phyloP scores from a whole-genome alignment of 2,797 vertebrate genomes.

The Pangasius sanitwongsei region DNA sequence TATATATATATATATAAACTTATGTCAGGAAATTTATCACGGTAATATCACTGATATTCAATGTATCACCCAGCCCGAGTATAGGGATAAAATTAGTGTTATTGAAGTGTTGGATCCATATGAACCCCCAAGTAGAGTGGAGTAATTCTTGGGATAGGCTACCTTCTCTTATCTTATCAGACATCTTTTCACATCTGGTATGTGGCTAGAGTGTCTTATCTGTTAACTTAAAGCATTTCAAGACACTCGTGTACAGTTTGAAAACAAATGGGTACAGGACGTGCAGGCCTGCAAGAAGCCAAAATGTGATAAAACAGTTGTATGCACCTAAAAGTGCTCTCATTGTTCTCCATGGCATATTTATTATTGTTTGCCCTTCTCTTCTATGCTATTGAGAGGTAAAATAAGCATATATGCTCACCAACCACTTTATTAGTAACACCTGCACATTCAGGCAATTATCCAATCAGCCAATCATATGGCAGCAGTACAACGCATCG shows the following conservation, averaged over 20 bases:
- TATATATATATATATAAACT: too few species aligned
- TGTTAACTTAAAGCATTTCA: not conserved
- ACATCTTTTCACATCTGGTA: not conserved
- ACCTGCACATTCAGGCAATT: not conserved
- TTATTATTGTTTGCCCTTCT: not conserved
- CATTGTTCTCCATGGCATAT: not conserved
- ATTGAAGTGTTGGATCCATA: not conserved
- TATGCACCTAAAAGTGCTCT: not conserved
- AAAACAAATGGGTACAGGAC: not conserved
- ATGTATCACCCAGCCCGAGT: not conserved
- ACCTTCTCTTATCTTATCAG: not conserved
- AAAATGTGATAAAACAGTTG: not conserved
- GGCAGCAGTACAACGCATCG: not conserved
- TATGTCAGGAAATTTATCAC: too few species aligned
- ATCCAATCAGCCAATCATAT: not conserved
- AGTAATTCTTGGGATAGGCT: not conserved
- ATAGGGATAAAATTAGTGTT: not conserved
- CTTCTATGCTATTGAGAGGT: not conserved
- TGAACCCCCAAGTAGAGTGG: not conserved
- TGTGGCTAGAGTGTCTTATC: not conserved
- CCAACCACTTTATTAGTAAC: not conserved
- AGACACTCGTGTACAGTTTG: not conserved
- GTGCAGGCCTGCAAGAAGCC: not conserved
- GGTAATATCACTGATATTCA: too few species aligned
- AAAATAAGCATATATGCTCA: not conserved